A percentile compares a stretch with the other conserved stretches of the same genome.
Evolutionary conservation across 2,888 invertebrate species (phyloP).

Genomic region (Argyresthia goedartella): DNA sequence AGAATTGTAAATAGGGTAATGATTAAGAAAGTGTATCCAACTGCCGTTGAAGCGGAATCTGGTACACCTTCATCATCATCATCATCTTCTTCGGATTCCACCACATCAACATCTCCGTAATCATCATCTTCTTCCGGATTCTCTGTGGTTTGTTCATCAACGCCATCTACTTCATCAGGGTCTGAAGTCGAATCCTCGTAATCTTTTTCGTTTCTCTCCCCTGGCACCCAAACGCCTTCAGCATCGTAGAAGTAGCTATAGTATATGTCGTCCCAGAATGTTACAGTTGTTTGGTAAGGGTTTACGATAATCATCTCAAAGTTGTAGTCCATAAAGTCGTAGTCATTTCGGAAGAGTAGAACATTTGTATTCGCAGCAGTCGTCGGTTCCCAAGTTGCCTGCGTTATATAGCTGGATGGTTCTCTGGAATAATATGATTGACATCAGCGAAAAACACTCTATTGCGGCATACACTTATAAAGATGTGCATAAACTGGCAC

Average conservation of each 20-base stretch:
- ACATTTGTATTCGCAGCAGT: constrained; percentile 20
- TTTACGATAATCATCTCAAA: constrained; percentile 28
- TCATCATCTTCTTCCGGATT: constrained; percentile 6
- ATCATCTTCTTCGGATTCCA: constrained; percentile 8
- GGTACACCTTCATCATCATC: constrained; percentile 10
- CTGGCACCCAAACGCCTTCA: constrained; percentile 30
- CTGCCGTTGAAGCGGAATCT: constrained; percentile 36
- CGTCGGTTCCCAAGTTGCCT: constrained; percentile 34
- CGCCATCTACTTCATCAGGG: constrained; percentile 7
- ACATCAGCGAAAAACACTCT: too few species aligned
- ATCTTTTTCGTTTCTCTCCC: constrained; percentile 24
- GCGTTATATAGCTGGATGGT: constrained; percentile 36
- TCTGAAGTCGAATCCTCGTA: constrained; percentile 11
- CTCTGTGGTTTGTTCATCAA: not conserved
- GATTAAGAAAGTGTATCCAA: constrained; percentile 42
- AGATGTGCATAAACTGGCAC: too few species aligned
- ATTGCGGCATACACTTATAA: too few species aligned
- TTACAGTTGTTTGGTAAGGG: constrained; percentile 29
- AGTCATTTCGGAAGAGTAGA: constrained; percentile 30
- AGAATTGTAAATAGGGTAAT: constrained; percentile 31
- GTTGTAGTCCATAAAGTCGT: constrained; percentile 20
- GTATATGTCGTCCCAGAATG: constrained; percentile 48
- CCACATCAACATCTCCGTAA: constrained; percentile 8
- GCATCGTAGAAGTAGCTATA: constrained; percentile 40
- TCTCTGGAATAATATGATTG: constrained; percentile 23